Percentiles rank a stretch among this genome's conserved stretches.
phyloP scores from a whole-genome alignment of 2,888 invertebrate species.

The Drosophila phalerata region DNA sequence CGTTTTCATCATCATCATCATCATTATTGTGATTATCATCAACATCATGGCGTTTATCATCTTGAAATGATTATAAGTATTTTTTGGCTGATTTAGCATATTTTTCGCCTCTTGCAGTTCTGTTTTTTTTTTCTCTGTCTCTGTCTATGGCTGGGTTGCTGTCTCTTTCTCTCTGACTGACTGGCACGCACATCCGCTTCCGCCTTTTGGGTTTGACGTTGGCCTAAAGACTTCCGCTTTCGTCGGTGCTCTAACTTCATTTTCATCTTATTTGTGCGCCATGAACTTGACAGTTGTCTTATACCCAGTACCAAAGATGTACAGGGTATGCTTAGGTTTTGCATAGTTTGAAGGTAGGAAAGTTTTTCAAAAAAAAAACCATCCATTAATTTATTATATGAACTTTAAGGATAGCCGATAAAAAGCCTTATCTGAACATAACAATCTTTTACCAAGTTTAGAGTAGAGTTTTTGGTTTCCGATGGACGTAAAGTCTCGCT shows the following conservation, averaged over 20 bases:
- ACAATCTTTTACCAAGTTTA: neutral
- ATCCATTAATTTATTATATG: neutral
- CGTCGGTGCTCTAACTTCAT: conserved; percentile 56
- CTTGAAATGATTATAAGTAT: conserved; percentile 75
- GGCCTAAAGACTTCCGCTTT: conserved; percentile 79
- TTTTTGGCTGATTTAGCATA: conserved; percentile 79
- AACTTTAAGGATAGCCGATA: neutral
- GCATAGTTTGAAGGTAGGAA: too few relatives aligned
- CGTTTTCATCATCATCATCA: conserved; percentile 33
- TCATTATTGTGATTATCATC: conserved; percentile 19
- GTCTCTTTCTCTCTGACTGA: conserved; percentile 25
- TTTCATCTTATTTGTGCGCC: conserved; percentile 60
- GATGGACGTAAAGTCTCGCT: neutral
- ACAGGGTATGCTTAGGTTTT: conserved; percentile 7
- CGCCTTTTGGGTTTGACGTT: conserved; percentile 67
- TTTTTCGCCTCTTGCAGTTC: conserved; percentile 45
- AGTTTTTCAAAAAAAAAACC: neutral
- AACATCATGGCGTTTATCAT: conserved; percentile 39
- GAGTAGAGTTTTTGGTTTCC: neutral
- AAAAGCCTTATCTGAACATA: neutral
- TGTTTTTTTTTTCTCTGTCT: conserved; percentile 3
- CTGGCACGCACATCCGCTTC: conserved; percentile 79
- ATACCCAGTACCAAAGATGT: neutral
- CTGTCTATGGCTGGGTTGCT: conserved; percentile 1
- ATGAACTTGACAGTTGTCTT: conserved; percentile 64